Percentiles rank a stretch among this genome's conserved stretches.
phyloP scores from a whole-genome alignment of 2,888 invertebrate species.

The Nomada goodeniana region DNA sequence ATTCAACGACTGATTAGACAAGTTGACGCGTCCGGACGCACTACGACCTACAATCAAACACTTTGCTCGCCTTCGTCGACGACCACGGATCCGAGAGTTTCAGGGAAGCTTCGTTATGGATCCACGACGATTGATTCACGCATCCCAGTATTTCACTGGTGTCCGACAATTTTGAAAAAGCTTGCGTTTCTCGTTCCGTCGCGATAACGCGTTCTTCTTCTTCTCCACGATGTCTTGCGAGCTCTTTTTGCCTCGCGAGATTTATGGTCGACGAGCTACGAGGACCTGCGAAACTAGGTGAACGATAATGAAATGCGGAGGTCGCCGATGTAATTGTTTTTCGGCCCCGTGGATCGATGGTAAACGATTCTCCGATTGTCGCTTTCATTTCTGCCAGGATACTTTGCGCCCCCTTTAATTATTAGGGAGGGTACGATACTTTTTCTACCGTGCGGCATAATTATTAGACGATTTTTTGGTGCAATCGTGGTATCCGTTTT shows the following conservation, averaged over 20 bases:
- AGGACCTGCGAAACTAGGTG: slow-evolving; percentile 41
- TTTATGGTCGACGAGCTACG: slow-evolving; percentile 39
- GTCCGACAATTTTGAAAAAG: slow-evolving; percentile 51
- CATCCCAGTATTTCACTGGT: slow-evolving; percentile 54
- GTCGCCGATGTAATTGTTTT: not conserved
- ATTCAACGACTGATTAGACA: not conserved
- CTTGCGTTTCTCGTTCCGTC: slow-evolving; percentile 17
- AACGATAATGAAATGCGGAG: slow-evolving; percentile 55
- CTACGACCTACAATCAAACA: not conserved
- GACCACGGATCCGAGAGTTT: slow-evolving; percentile 10
- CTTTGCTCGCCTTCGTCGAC: slow-evolving; percentile 19
- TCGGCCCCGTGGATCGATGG: too few species aligned
- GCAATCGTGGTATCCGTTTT: too few species aligned
- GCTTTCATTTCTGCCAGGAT: too few species aligned
- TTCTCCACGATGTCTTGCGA: slow-evolving; percentile 9
- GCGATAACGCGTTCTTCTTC: slow-evolving; percentile 8
- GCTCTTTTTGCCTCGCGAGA: slow-evolving; percentile 33
- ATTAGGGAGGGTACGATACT: too few species aligned
- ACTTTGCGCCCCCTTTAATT: too few species aligned
- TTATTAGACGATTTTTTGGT: too few species aligned
- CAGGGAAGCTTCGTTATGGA: slow-evolving; percentile 43
- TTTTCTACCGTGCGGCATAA: too few species aligned
- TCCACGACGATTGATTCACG: slow-evolving; percentile 61
- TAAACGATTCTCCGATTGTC: too few species aligned
- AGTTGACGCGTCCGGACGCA: not conserved